A percentile compares a stretch with the other conserved stretches of the same genome.
phyloP scores from a whole-genome alignment of 2,797 vertebrate species.

The Micromesistius poutassou region DNA sequence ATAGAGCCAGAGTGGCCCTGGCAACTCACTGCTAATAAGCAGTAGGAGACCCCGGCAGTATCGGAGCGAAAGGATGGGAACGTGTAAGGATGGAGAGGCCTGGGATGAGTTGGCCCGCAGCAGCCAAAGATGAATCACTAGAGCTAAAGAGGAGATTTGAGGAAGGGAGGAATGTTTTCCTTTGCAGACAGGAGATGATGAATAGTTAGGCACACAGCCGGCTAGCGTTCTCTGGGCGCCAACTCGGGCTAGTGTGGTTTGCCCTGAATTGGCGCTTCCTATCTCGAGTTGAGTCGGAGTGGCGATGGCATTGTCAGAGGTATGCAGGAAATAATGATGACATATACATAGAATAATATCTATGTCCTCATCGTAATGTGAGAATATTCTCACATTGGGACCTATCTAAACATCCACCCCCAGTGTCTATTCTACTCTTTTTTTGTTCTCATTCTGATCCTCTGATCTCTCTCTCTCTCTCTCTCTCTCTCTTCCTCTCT shows the following conservation, averaged over 20 bases:
- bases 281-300: neutral
- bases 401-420: too few species aligned
- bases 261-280: neutral
- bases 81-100: too few species aligned
- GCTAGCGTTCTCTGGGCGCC: neutral
- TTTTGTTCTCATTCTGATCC: too few species aligned
- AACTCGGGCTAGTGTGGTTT: neutral
- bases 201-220: neutral
- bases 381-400: too few species aligned
- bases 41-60: too few species aligned
- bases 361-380: too few species aligned
- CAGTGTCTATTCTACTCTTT: too few species aligned
- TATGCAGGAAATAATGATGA: neutral
- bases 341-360: too few species aligned
- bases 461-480: neutral
- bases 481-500: constrained; percentile 16
- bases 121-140: neutral
- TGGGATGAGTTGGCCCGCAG: too few species aligned
- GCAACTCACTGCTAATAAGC: too few species aligned
- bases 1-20: too few species aligned
- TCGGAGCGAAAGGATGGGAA: too few species aligned
- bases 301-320: neutral
- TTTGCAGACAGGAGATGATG: neutral
- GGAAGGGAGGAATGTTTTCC: neutral
- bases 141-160: neutral